These are phyloP conservation scores for Diabrotica balteata DNA, from an alignment of 2,888 invertebrate species.

Conservation along the genomic window DNA sequence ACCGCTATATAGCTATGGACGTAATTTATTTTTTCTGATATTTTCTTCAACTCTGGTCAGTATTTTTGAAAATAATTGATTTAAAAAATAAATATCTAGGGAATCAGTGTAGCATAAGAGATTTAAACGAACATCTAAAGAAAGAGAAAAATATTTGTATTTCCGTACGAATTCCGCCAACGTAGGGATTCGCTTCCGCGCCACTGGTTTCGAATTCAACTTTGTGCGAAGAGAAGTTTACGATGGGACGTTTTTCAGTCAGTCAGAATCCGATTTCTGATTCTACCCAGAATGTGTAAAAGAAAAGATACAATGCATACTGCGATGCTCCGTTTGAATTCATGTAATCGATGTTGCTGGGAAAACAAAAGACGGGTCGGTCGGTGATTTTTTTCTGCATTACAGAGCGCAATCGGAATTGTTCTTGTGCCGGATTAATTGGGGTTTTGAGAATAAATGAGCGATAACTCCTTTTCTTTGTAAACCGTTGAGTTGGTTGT, in stretches of 20 bases:
- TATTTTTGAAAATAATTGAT: too few species aligned
- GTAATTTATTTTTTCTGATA: too few species aligned
- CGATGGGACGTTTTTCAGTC: constrained; percentile 19
- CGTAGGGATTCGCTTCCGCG: constrained; percentile 2
- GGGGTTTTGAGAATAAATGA: constrained; percentile 5
- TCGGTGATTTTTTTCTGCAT: constrained; percentile 11
- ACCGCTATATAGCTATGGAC: too few species aligned
- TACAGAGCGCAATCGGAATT: background rate
- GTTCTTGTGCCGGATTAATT: constrained; percentile 15
- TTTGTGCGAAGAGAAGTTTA: constrained; percentile 9
- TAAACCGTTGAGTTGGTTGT: too few species aligned
- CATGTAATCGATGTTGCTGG: constrained; percentile 14
- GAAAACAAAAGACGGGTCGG: constrained; percentile 19
- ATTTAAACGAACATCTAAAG: too few species aligned
- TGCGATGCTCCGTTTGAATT: constrained; percentile 7
- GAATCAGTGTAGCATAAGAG: too few species aligned
- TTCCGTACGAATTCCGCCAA: background rate
- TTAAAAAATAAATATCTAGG: too few species aligned
- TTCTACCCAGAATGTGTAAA: constrained; percentile 21
- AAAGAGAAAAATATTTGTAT: too few species aligned
- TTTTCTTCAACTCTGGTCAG: too few species aligned
- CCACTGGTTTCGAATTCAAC: constrained; percentile 6
- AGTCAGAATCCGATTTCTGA: constrained; percentile 18
- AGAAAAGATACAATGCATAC: constrained; percentile 22
- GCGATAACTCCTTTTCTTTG: too few species aligned